Percentiles rank a stretch among this genome's conserved stretches.
Conservation (phyloP, 2,888 invertebrate genomes). For the Meliscaeva auricollis region DNA sequence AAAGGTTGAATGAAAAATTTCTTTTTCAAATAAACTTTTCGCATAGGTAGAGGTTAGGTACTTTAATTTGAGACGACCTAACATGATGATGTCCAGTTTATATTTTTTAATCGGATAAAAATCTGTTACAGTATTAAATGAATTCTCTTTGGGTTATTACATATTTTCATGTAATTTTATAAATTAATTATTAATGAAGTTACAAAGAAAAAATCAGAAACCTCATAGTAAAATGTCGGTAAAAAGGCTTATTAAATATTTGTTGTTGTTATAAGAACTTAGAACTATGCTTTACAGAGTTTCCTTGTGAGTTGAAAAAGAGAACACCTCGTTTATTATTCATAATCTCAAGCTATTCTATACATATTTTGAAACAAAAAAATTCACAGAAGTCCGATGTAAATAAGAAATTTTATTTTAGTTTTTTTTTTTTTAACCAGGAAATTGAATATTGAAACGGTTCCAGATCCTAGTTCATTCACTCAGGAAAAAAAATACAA, state of each 20-base stretch:
- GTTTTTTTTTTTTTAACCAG: too few relatives aligned
- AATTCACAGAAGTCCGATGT: not conserved
- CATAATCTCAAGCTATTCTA: constrained; percentile 38
- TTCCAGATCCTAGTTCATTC: too few relatives aligned
- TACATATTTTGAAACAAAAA: constrained; percentile 9
- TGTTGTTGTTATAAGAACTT: not conserved
- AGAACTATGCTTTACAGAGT: not conserved
- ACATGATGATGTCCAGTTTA: constrained; percentile 8
- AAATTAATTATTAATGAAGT: constrained; percentile 60
- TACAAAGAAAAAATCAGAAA: constrained; percentile 32
- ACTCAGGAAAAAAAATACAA: too few relatives aligned
- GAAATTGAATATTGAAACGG: too few relatives aligned
- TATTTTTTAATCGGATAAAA: constrained; percentile 44
- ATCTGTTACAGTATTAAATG: constrained; percentile 30
- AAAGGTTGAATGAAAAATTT: constrained; percentile 48
- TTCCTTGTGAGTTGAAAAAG: not conserved
- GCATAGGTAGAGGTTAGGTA: too few relatives aligned
- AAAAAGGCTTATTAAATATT: constrained; percentile 50
- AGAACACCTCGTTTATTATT: constrained; percentile 56
- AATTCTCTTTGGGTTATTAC: constrained; percentile 55
- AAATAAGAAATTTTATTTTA: not conserved
- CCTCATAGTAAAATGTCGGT: constrained; percentile 13
- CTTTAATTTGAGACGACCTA: constrained; percentile 5
- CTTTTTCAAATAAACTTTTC: constrained; percentile 14
- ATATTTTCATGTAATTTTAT: constrained; percentile 41